Evolutionary conservation across 1,140 invertebrate species (phyloP).

Genomic region (Littorina saxatilis): DNA sequence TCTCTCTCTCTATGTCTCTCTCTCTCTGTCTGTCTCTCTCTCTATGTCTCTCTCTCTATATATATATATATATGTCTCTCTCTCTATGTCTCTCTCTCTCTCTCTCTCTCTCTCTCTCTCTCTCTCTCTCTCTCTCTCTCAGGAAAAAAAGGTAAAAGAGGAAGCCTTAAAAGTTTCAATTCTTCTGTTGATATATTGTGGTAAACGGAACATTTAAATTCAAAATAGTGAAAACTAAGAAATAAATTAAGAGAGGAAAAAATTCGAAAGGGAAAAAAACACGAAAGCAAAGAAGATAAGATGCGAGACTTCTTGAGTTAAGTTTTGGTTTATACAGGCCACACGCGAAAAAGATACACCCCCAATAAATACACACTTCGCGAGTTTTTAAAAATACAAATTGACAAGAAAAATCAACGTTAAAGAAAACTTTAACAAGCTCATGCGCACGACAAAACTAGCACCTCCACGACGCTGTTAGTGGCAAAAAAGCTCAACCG

Average conservation of each 20-base stretch:
- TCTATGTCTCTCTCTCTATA: not conserved
- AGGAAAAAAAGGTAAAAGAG: not conserved
- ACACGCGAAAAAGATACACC: not conserved
- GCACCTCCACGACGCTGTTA: too few relatives aligned
- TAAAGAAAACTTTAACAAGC: too few relatives aligned
- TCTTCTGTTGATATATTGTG: not conserved
- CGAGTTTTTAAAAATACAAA: too few relatives aligned
- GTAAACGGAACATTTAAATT: too few relatives aligned
- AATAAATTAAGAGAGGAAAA: too few relatives aligned
- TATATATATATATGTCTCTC: not conserved
- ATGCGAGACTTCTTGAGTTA: too few relatives aligned
- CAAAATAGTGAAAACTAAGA: too few relatives aligned
- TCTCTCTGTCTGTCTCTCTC: not conserved
- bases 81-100: not conserved
- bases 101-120: not conserved
- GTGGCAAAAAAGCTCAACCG: too few relatives aligned
- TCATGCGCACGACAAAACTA: too few relatives aligned
- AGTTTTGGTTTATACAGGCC: not conserved
- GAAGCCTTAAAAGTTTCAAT: not conserved
- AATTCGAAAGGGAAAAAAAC: too few relatives aligned
- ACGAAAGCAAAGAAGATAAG: too few relatives aligned
- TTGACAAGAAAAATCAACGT: too few relatives aligned
- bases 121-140: not conserved
- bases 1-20: not conserved
- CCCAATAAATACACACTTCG: not conserved